Conservation (phyloP, 2,797 vertebrate species). For the Takifugu ocellatus region DNA sequence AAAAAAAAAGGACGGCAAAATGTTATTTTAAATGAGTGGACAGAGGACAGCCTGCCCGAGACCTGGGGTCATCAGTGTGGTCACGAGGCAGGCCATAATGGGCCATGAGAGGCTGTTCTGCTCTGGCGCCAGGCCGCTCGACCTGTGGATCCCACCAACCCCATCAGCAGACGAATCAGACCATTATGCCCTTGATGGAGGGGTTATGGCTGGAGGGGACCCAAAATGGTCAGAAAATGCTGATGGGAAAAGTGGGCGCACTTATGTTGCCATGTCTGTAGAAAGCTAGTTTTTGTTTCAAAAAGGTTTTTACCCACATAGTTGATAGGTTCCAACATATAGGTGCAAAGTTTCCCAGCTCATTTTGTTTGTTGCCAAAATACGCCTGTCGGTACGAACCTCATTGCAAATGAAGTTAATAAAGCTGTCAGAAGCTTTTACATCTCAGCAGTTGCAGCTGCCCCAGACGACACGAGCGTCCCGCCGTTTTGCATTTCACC, state of each 20-base stretch:
- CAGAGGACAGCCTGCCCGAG: slow-evolving; percentile 50
- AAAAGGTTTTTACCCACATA: no score
- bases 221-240: slow-evolving; percentile 19
- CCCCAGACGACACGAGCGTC: no score
- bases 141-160: slow-evolving; percentile 64
- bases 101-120: slow-evolving; percentile 71
- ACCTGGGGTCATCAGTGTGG: slow-evolving; percentile 68
- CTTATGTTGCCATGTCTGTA: no score
- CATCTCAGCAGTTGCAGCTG: no score
- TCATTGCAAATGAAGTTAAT: no score
- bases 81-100: slow-evolving; percentile 76
- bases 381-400: no score
- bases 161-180: slow-evolving; percentile 59
- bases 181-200: slow-evolving; percentile 74
- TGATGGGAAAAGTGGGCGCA: slow-evolving; percentile 13
- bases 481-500: no score
- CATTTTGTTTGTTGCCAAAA: no score
- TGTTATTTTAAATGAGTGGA: slow-evolving; percentile 63
- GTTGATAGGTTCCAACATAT: no score
- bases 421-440: no score
- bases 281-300: not conserved
- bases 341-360: no score
- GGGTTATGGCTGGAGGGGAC: slow-evolving; percentile 37
- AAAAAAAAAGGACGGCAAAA: slow-evolving; percentile 13
- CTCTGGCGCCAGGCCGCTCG: slow-evolving; percentile 54